Base-by-base conservation (phyloP, 92 coral and sea anemone genomes). In the Hydrozoanthus gracilis region DNA sequence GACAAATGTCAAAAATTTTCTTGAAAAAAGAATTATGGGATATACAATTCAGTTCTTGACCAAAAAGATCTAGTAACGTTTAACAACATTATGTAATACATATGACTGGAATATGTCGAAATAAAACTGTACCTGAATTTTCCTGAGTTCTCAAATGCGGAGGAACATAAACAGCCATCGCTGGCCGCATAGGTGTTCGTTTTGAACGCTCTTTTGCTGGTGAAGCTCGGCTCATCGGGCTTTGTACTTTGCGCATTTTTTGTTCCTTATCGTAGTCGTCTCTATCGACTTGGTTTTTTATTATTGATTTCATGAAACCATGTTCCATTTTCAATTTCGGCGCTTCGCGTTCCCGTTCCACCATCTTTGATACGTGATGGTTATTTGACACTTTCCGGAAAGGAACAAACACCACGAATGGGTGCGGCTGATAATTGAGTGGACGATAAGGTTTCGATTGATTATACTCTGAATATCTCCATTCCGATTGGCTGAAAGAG, bases 251-350 rank as follows among this genome's bases (percentile, higher is more conserved):
- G 8, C 89, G 20, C 45, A 91, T 73, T 72, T 85, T 96, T 79
- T 96, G 98, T 48, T 96, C 94, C 78, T 96, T 96, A 68, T 96
- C 98, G 74, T 94, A 96, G 15, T 96, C 98, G 61, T 96, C 98
- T 84, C 98, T 84, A 16, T 92, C 92, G 8, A 96, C 92, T 82
- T 96, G 98, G 66, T 96, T 96, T 67, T 85, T 89, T 8, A 96
- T 91, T 6, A 96, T 94, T 3, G 90, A 88, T 49, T 94, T 91
- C 85, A 96, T 91, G 76, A 96, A 96, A 2, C 98, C 98, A 46
- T 96, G 98, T 14, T 92, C 90, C 93, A 91, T 94, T 82, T 94
- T 88, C 10, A 96, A 72, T 20, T 88, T 88, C 6, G 93, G 85
- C 85, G 73, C 85, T 64, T 80, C 85, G 58, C 83, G 87, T 27